Evolutionary conservation across 2,888 invertebrate species (phyloP), one percentile per base, ranked within the genome.

Genomic region (Margaritifera margaritifera): DNA sequence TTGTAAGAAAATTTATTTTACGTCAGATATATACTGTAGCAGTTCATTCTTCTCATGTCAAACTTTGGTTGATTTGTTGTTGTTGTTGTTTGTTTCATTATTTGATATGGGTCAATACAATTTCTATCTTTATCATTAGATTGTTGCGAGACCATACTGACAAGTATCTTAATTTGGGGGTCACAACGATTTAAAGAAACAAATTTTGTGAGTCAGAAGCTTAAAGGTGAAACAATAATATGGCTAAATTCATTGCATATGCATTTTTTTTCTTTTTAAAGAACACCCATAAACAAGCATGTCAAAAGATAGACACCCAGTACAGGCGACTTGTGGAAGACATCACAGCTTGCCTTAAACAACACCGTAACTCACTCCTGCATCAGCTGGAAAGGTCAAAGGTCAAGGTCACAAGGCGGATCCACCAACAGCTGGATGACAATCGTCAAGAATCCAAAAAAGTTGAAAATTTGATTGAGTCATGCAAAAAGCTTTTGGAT

Each of bases 301-400:
- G 80, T 53, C 77, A 80, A 63, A 81, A 81, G 64, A 74, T 87
- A 8, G 83, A 83, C 56, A 70, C 77, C 27, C 87, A 87, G 69
- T 85, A 81, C 63, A 71, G 75, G 51, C 72, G 84, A 20, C 64
- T 84, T 25, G 60, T 87, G 20, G 80, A 80, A 8, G 86, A 87
- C 72, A 63, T 86, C 19, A 84, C 81, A 4, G 62, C 75, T 6
- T 78, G 82, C 27, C 72, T 86, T 54, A 66, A 71, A 24, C 79
- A 79, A 31, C 84, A 85, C 64, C 81, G 81, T 62, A 75, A 78
- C n/a, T 61, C 66, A 6, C 68, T 78, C 11, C 64, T 84, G 24
- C 68, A 72, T 25, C 54, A 74, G 11, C 62, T 79, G 18, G 68
- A 75, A 1, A 72, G 72, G 55, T 64, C 65, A 42, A 82, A 79